Percentiles rank a stretch among this genome's conserved stretches.
Conservation (phyloP, 2,888 invertebrate species). For the Venusia cambrica region DNA sequence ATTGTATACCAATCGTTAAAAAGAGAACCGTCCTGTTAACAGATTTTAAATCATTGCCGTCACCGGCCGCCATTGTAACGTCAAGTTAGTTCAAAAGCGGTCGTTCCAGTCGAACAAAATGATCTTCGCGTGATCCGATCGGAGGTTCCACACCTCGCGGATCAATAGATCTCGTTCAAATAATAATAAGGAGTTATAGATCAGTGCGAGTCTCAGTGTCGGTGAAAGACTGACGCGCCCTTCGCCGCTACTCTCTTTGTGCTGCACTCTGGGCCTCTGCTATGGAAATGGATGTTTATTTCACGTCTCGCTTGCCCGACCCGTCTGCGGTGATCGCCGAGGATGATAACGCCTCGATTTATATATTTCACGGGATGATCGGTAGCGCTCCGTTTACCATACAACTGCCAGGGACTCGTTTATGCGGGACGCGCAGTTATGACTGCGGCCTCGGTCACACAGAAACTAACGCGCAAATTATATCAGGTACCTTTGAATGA, state of each 20-base stretch:
- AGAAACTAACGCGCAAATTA: constrained; percentile 4
- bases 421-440: constrained; percentile 47
- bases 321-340: constrained; percentile 70
- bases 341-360: constrained; percentile 77
- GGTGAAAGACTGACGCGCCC: constrained; percentile 46
- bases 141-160: constrained; percentile 74
- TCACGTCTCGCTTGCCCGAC: constrained; percentile 57
- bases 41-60: constrained; percentile 82
- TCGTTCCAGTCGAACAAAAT: constrained; percentile 77
- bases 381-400: constrained; percentile 67
- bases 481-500: not conserved
- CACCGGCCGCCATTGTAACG: constrained; percentile 75
- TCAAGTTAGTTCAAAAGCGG: constrained; percentile 80
- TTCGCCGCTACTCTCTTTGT: constrained; percentile 47
- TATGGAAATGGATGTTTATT: constrained; percentile 80
- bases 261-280: constrained; percentile 54
- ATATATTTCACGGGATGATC: constrained; percentile 77
- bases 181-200: constrained; percentile 81
- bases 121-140: constrained; percentile 71
- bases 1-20: constrained; percentile 80
- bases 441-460: constrained; percentile 14
- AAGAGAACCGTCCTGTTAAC: constrained; percentile 80
- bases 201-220: constrained; percentile 47
- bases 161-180: constrained; percentile 81
- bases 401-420: constrained; percentile 59